phyloP scores from a whole-genome alignment of 2,797 vertebrate genomes.

The Microtus californicus region DNA sequence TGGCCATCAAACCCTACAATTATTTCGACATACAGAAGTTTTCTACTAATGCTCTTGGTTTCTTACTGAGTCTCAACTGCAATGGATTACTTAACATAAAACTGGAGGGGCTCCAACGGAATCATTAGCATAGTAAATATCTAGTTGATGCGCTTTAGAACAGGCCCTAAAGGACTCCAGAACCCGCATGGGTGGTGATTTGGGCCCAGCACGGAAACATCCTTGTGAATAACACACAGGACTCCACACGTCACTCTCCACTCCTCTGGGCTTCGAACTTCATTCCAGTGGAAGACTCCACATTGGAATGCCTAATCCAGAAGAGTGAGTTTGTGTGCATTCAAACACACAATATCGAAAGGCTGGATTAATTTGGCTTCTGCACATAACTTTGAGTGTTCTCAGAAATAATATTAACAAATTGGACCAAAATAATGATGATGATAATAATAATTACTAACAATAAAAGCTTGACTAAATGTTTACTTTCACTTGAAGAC shows the following conservation, averaged over 20 bases:
- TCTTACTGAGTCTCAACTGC: conserved; percentile 71
- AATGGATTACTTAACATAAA: conserved; percentile 83
- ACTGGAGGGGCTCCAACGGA: conserved; percentile 77
- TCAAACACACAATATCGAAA: conserved; percentile 12
- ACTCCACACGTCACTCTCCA: conserved; percentile 56
- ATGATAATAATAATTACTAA: conserved; percentile 15
- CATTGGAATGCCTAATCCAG: not conserved
- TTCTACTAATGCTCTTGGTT: conserved; percentile 71
- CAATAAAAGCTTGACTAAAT: not conserved
- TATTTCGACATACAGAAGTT: conserved; percentile 55
- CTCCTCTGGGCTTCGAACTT: conserved; percentile 63
- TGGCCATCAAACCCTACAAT: no score
- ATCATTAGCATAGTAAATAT: conserved; percentile 81
- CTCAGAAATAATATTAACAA: not conserved
- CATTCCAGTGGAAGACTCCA: not conserved
- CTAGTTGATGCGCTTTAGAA: conserved; percentile 76
- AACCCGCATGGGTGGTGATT: not conserved
- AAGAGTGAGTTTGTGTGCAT: conserved; percentile 37
- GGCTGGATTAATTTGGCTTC: not conserved
- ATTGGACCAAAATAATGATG: conserved; percentile 7
- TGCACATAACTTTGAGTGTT: not conserved
- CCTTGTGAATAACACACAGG: conserved; percentile 47
- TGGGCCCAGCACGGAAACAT: conserved; percentile 2
- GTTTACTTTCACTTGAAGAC: conserved; percentile 21
- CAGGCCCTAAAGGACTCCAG: conserved; percentile 73